A percentile compares a stretch with the other conserved stretches of the same genome.
phyloP scores from a whole-genome alignment of 2,888 invertebrate species.

The Timandra comae region DNA sequence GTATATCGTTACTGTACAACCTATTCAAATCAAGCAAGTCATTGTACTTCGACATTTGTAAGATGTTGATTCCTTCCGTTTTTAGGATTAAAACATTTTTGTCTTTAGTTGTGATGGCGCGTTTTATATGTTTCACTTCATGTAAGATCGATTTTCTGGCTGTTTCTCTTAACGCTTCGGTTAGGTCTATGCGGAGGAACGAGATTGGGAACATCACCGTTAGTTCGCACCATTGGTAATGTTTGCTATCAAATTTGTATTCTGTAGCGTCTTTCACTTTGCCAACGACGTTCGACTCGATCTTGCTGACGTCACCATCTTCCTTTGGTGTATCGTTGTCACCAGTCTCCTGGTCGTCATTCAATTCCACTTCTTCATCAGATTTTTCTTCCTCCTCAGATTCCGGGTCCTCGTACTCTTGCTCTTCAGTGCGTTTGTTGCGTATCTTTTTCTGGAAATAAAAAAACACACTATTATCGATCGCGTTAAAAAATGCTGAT shows the following conservation, averaged over 20 bases:
- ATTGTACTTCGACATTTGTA: conserved; percentile 90
- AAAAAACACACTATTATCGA: too few relatives aligned
- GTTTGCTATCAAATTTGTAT: conserved; percentile 86
- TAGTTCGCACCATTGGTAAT: conserved; percentile 90
- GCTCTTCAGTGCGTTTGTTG: conserved; percentile 76
- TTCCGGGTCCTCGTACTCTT: conserved; percentile 82
- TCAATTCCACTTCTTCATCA: conserved; percentile 58
- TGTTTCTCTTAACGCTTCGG: conserved; percentile 82
- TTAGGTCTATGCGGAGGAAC: conserved; percentile 80
- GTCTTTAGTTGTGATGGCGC: conserved; percentile 88
- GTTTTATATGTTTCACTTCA: conserved; percentile 86
- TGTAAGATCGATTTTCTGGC: conserved; percentile 85
- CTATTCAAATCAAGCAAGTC: conserved; percentile 86
- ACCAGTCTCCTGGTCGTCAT: conserved; percentile 31
- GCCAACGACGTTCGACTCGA: conserved; percentile 55
- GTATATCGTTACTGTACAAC: conserved; percentile 95
- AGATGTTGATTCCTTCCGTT: conserved; percentile 97
- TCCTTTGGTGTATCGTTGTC: conserved; percentile 26
- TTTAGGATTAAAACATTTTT: conserved; percentile 82
- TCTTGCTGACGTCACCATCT: conserved; percentile 39
- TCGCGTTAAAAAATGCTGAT: too few relatives aligned
- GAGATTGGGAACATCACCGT: conserved; percentile 80
- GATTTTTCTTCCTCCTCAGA: conserved; percentile 76
- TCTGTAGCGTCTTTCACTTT: conserved; percentile 66
- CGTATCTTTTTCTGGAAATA: conserved; percentile 75